Base-by-base conservation (phyloP, 2,888 invertebrate species). In the Beris morrisii region DNA sequence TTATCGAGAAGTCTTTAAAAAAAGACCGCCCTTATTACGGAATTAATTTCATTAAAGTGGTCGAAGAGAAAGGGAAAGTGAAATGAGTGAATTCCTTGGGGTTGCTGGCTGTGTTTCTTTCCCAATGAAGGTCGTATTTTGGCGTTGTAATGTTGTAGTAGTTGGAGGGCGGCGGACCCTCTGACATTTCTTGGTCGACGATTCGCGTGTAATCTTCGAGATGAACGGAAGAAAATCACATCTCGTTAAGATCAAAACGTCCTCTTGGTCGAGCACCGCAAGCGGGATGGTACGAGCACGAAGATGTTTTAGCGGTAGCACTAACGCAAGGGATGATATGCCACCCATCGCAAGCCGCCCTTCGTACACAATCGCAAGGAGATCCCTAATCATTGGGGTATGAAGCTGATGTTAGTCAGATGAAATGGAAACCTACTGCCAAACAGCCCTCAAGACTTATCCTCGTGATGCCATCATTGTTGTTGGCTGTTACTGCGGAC, bases 1-100 rank as follows among this genome's bases (percentile, higher is more conserved):
- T 68, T 64, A 64, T 66, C 68, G 54, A 57, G 63, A 57, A 64
- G 64, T 55, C 68, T 66, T 68, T 68, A 68, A 68, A 67, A 68
- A 57, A 32, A 48, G 32, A 50, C 59, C 55, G 57, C 48, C 58
- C 56, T 69, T 65, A 65, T 65, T 67, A 69, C 52, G 57, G 69
- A 69, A 69, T 69, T 69, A 69, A 69, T 69, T 69, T 69, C 69
- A 69, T 69, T 69, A 65, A 68, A 64, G 68, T 13, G 58, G 57
- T 61, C 57, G 13, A 63, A 57, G 52, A 50, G 64, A 63, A 66
- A 68, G 52, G 44, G 66, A 68, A 68, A 66, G 66, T 68, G 53
- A 66, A 68, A 68, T 68, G 66, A 66, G 64, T 59, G 64, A 68
- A 64, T 66, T 68, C 66, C 68, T 68, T 57, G 46, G 57, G 53